A percentile compares a stretch with the other conserved stretches of the same genome.
phyloP scores from a whole-genome alignment of 2,888 invertebrate genomes.

The Drosophila multiciliata region DNA sequence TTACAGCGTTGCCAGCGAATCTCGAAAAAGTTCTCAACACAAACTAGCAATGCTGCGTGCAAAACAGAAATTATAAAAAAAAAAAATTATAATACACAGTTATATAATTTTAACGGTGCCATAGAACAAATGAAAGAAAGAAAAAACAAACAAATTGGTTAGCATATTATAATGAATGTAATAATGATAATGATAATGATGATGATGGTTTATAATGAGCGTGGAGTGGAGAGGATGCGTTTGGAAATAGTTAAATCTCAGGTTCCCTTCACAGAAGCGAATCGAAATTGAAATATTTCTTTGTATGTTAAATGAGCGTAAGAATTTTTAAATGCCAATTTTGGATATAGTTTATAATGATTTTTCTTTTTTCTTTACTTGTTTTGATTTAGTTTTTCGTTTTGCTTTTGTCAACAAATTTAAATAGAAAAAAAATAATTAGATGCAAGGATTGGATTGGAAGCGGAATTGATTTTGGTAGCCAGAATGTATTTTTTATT shows the following conservation, averaged over 20 bases:
- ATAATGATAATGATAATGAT: slow-evolving; percentile 16
- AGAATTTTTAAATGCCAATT: slow-evolving; percentile 50
- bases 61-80: slow-evolving; percentile 13
- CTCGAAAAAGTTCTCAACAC: slow-evolving; percentile 18
- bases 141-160: slow-evolving; percentile 8
- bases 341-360: slow-evolving; percentile 16
- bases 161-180: slow-evolving; percentile 12
- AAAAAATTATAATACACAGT: background rate
- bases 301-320: slow-evolving; percentile 54
- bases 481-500: slow-evolving; percentile 1
- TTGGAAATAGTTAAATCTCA: slow-evolving; percentile 58
- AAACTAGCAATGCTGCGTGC: slow-evolving; percentile 30
- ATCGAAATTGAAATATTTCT: slow-evolving; percentile 58
- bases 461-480: slow-evolving; percentile 24
- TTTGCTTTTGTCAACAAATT: slow-evolving; percentile 21
- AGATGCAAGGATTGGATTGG: slow-evolving; percentile 34
- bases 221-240: slow-evolving; percentile 63
- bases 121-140: slow-evolving; percentile 16
- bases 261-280: background rate
- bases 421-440: slow-evolving; percentile 12
- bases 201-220: slow-evolving; percentile 48
- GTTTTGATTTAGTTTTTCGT: background rate
- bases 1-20: slow-evolving; percentile 49
- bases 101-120: slow-evolving; percentile 13
- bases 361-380: slow-evolving; percentile 1